Base-by-base conservation (phyloP, 2,888 invertebrate species). In the Schizaphis graminum region DNA sequence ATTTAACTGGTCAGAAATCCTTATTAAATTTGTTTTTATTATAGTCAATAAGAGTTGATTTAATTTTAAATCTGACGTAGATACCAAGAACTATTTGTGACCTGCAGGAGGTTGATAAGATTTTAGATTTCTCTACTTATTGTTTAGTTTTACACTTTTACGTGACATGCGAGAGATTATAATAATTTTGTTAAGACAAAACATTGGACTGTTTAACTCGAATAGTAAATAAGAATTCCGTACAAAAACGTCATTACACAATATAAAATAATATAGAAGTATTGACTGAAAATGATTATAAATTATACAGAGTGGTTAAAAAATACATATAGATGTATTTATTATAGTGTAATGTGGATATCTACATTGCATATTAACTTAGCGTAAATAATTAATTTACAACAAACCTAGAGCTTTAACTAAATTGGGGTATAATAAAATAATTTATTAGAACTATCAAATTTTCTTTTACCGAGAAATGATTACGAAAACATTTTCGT, bases 141-240 rank as follows among this genome's bases (percentile, higher is more conserved):
- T 92, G 92, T 92, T 92, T 92, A 49, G 28, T 92, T 92, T 88
- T 92, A 92, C 92, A 49, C 11, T 92, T 92, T 92, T 92, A 92
- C 92, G 92, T 87, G 92, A 92, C 92, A 86, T 57, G 86, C 13
- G 49, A 67, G 87, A 67, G 92, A 88, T 87, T 87, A 67, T 35
- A 49, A 87, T 87, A 49, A 87, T 87, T 61, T 87, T 87, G 61
- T 87, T 35, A 49, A 35, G 61, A 67, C 57, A 91, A 91, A 91
- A 91, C 91, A 41, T 86, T 35, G 61, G 56, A 61, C 57, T 47
- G 92, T 92, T 86, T 61, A 61, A 49, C 87, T 86, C 61, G 28
- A 57, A 85, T 57, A 11, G 49, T 49, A 41, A 35, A 53, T 41
- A 91, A 13, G 49, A 91, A 91, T 91, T 57, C 91, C 91, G 57